phyloP scores from a whole-genome alignment of 2,797 vertebrate species.

The Aselliscus stoliczkanus region DNA sequence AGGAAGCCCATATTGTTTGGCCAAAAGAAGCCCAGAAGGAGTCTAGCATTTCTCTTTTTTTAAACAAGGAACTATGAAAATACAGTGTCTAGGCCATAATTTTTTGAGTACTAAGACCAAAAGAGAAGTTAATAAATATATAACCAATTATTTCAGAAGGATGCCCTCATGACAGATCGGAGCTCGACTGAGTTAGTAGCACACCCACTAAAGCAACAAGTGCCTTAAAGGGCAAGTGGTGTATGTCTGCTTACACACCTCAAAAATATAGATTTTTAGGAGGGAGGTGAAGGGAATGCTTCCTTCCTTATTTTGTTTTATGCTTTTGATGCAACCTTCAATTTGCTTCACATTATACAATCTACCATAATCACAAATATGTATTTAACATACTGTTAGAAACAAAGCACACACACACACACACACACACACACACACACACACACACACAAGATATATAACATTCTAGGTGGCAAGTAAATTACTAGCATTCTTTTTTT shows the following conservation, averaged over 20 bases:
- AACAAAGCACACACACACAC: background rate
- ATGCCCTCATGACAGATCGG: background rate
- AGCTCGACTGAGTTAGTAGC: background rate
- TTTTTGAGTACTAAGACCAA: background rate
- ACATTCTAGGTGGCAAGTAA: background rate
- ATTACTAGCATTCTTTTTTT: background rate
- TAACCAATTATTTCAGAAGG: background rate
- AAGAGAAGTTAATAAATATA: background rate
- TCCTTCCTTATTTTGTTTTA: background rate
- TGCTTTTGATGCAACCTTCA: background rate
- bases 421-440: background rate
- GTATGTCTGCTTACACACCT: background rate
- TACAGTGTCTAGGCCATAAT: background rate
- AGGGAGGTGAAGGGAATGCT: fast-evolving
- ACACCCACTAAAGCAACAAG: background rate
- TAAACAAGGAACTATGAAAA: background rate
- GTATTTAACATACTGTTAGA: background rate
- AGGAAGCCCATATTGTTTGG: background rate
- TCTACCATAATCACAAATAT: background rate
- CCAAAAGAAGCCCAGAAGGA: background rate
- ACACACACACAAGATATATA: background rate
- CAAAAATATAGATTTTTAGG: background rate
- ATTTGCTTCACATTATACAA: background rate
- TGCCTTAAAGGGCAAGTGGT: background rate
- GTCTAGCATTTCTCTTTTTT: background rate